Percentiles rank a stretch among this genome's conserved stretches.
Conservation (phyloP, 1,140 invertebrate genomes). For the Pogonus chalceus region DNA sequence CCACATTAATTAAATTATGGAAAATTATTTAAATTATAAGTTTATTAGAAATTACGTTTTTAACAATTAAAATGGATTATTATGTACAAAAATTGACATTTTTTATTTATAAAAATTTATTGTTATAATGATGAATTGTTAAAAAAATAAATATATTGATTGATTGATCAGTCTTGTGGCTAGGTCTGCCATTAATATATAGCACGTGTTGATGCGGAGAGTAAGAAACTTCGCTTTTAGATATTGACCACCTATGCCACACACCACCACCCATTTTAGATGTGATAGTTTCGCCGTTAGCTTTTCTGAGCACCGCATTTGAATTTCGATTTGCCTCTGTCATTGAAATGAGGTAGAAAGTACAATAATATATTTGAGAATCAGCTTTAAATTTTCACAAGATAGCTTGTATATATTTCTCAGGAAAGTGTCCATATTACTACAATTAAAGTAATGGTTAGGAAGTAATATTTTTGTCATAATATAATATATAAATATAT, state of each 20-base stretch:
- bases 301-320: slow-evolving; percentile 19
- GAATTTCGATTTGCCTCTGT: slow-evolving; percentile 14
- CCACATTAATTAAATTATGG: too few species aligned
- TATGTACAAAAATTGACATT: too few species aligned
- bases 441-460: slow-evolving; percentile 14
- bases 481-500: too few species aligned
- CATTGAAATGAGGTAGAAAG: slow-evolving; percentile 15
- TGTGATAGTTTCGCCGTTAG: slow-evolving; percentile 7
- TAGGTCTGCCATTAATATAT: neutral
- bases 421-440: slow-evolving; percentile 20
- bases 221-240: slow-evolving; percentile 12
- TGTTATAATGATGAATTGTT: too few species aligned
- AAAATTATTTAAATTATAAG: too few species aligned
- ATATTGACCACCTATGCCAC: slow-evolving; percentile 14
- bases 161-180: neutral
- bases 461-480: slow-evolving; percentile 14
- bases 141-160: slow-evolving; percentile 5
- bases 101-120: too few species aligned
- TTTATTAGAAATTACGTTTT: too few species aligned
- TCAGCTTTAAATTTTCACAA: slow-evolving; percentile 23
- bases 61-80: too few species aligned
- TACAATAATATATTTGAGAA: slow-evolving; percentile 17
- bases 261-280: slow-evolving; percentile 13
- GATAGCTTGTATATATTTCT: slow-evolving; percentile 22
- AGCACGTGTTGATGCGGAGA: slow-evolving; percentile 5